Conservation (phyloP, 2,113 vertebrate species). For the Leucoraja erinaceus region DNA sequence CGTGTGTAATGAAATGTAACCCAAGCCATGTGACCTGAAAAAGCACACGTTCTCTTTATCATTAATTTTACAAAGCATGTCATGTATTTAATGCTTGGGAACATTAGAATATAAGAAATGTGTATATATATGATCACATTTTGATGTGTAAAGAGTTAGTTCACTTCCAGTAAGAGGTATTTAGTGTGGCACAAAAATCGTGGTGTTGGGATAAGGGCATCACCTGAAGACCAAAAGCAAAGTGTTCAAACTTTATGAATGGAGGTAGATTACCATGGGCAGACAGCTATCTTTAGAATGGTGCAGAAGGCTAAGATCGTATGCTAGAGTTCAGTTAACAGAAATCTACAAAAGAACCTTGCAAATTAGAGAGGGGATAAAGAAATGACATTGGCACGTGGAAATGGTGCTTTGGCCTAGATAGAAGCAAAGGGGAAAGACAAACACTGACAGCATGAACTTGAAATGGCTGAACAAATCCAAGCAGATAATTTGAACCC, state of each 20-base stretch:
- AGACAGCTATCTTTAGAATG: background rate
- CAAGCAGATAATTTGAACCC: background rate
- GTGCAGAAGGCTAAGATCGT: background rate
- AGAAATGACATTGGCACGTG: background rate
- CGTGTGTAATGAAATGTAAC: no score
- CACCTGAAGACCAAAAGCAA: background rate
- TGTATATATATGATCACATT: no score
- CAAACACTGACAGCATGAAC: background rate
- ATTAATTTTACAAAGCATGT: no score
- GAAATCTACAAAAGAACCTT: background rate
- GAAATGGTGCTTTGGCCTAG: background rate
- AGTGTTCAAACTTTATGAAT: background rate
- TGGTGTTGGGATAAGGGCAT: background rate
- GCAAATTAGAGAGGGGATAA: background rate
- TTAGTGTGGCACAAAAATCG: no score
- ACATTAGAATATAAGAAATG: no score
- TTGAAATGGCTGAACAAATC: background rate
- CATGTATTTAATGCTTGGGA: no score
- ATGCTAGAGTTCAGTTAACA: no score
- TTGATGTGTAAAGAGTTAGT: no score
- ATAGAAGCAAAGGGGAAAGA: background rate
- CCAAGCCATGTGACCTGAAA: no score
- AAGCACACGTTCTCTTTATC: no score
- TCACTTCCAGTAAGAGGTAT: no score
- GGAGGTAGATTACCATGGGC: background rate